A percentile compares a stretch with the other conserved stretches of the same genome.
phyloP scores from a whole-genome alignment of 2,888 invertebrate species.

The Idaea biselata region DNA sequence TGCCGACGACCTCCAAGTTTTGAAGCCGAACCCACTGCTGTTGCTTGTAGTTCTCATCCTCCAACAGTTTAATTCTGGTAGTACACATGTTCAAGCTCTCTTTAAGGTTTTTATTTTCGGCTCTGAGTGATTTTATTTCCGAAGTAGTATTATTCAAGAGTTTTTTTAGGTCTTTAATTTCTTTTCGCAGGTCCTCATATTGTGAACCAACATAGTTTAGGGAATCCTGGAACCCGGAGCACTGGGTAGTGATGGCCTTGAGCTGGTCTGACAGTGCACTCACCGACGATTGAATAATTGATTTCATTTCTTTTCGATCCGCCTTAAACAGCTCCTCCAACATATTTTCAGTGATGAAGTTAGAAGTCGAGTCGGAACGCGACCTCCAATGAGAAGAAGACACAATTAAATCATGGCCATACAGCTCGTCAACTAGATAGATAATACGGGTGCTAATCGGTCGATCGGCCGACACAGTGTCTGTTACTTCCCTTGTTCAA shows the following conservation, averaged over 20 bases:
- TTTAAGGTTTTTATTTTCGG: constrained; percentile 5
- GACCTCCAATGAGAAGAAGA: too few relatives aligned
- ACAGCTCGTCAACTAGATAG: too few relatives aligned
- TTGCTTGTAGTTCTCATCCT: constrained; percentile 1
- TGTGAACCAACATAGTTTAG: constrained; percentile 5
- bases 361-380: too few relatives aligned
- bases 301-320: too few relatives aligned
- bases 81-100: neutral
- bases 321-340: too few relatives aligned
- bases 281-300: too few relatives aligned
- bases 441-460: too few relatives aligned
- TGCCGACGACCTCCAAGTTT: constrained; percentile 1
- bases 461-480: too few relatives aligned
- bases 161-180: constrained; percentile 1
- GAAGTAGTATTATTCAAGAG: constrained; percentile 1
- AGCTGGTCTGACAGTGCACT: neutral
- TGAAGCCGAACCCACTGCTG: neutral
- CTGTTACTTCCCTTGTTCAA: too few relatives aligned
- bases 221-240: constrained; percentile 6
- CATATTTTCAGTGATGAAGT: too few relatives aligned
- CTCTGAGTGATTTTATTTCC: constrained; percentile 1
- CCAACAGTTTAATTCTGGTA: constrained; percentile 3
- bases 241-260: constrained; percentile 2
- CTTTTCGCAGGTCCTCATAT: constrained; percentile 6
- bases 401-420: too few relatives aligned